phyloP scores from a whole-genome alignment of 2,888 invertebrate genomes.

The Leptodirus hochenwartii region DNA sequence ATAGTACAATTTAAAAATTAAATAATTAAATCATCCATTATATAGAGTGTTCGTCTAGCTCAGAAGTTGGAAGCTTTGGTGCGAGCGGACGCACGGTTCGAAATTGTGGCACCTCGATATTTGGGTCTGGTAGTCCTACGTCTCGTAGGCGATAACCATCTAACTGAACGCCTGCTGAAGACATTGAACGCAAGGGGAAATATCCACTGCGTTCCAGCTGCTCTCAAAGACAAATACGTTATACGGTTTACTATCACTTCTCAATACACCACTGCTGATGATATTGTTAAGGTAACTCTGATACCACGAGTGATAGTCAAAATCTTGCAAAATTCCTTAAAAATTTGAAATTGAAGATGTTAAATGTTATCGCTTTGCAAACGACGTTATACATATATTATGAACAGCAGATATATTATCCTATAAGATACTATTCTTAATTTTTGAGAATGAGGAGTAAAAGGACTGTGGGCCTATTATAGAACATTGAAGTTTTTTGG shows the following conservation, averaged over 20 bases:
- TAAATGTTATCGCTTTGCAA: too few relatives aligned
- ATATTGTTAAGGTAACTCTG: too few relatives aligned
- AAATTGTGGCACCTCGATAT: slow-evolving; percentile 73
- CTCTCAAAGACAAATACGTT: slow-evolving; percentile 75
- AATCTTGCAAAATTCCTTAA: too few relatives aligned
- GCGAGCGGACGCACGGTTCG: slow-evolving; percentile 67
- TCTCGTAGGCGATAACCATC: slow-evolving; percentile 63
- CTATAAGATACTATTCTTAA: too few relatives aligned
- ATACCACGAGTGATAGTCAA: too few relatives aligned
- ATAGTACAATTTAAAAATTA: slow-evolving; percentile 3
- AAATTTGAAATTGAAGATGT: too few relatives aligned
- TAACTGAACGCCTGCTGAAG: slow-evolving; percentile 78
- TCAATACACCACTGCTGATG: slow-evolving; percentile 59
- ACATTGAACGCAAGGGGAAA: slow-evolving; percentile 71
- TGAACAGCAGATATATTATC: too few relatives aligned
- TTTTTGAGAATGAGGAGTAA: too few relatives aligned
- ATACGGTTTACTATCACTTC: slow-evolving; percentile 92
- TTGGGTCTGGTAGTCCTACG: slow-evolving; percentile 85
- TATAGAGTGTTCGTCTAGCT: slow-evolving; percentile 75
- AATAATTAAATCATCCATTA: too few relatives aligned
- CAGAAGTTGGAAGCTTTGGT: slow-evolving; percentile 81
- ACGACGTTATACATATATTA: too few relatives aligned
- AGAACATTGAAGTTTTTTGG: too few relatives aligned
- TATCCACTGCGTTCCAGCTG: slow-evolving; percentile 88
- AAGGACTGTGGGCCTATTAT: too few relatives aligned